These are phyloP conservation scores for Scaptomyza caliginosa DNA, from an alignment of 2,888 invertebrate species.

Conservation along the genomic window DNA sequence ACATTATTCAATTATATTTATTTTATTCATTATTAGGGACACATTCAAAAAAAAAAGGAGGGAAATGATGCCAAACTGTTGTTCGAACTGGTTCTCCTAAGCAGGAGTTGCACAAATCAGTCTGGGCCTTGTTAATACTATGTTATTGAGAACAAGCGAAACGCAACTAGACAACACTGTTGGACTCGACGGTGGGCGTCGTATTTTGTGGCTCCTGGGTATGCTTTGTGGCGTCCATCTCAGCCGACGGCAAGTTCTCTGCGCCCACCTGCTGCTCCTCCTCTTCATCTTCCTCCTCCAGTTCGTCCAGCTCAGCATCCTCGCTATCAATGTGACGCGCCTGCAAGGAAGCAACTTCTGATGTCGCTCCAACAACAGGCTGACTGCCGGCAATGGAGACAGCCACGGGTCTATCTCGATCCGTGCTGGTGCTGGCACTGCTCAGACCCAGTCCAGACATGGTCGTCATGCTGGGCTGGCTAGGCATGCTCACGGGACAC, in stretches of 20 bases:
- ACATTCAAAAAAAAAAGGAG: conserved; percentile 26
- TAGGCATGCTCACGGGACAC: conserved; percentile 80
- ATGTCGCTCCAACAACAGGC: conserved; percentile 8
- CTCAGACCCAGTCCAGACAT: conserved; percentile 12
- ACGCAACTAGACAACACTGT: conserved; percentile 39
- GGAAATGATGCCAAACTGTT: conserved; percentile 28
- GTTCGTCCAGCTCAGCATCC: conserved; percentile 28
- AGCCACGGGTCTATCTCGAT: conserved; percentile 31
- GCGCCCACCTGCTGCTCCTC: conserved; percentile 11
- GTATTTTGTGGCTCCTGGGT: conserved; percentile 32
- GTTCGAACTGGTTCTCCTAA: conserved; percentile 17
- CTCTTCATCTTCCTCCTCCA: conserved; percentile 14
- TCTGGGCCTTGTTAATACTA: conserved; percentile 43
- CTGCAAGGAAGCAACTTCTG: conserved; percentile 38
- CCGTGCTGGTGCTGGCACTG: conserved; percentile 21
- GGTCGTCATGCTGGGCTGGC: conserved; percentile 25
- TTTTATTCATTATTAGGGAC: conserved; percentile 12
- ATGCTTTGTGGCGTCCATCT: conserved; percentile 10
- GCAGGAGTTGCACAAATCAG: conserved; percentile 39
- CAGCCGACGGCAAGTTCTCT: neutral
- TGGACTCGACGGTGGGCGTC: conserved; percentile 49
- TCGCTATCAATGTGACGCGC: conserved; percentile 47
- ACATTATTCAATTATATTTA: neutral
- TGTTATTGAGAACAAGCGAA: neutral
- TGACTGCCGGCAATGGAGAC: conserved; percentile 26